These are phyloP conservation scores for Dipodomys stephensi DNA, from an alignment of 2,113 vertebrate genomes.

Conservation along the genomic window DNA sequence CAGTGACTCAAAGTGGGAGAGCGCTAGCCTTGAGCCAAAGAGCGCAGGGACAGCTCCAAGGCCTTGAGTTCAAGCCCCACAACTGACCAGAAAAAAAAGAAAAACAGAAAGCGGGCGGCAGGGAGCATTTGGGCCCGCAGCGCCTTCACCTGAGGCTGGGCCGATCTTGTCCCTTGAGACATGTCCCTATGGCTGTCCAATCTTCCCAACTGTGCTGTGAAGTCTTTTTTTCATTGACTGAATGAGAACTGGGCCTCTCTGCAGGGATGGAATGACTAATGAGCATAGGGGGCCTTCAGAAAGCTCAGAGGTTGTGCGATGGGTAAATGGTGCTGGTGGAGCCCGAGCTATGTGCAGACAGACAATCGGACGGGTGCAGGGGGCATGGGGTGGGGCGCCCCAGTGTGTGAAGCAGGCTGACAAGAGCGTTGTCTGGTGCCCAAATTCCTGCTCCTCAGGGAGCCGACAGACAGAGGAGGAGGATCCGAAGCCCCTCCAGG, in stretches of 20 bases:
- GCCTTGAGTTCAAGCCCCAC: too few relatives aligned
- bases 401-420: neutral
- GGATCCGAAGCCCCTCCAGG: too few relatives aligned
- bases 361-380: neutral
- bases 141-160: neutral
- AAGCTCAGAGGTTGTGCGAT: neutral
- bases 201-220: neutral
- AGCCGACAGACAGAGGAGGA: too few relatives aligned
- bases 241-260: neutral
- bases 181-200: neutral
- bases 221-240: neutral
- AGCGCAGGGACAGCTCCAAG: too few relatives aligned
- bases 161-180: neutral
- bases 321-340: neutral
- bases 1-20: too few relatives aligned
- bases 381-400: rapidly evolving
- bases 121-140: neutral
- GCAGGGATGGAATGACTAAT: neutral
- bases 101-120: too few relatives aligned
- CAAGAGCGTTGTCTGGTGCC: neutral
- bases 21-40: too few relatives aligned
- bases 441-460: neutral
- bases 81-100: too few relatives aligned
- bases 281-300: neutral
- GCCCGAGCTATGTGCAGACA: neutral